Evolutionary conservation across 2,888 invertebrate species (phyloP), one percentile per base, ranked within the genome.

Genomic region (Entomobrya multifasciata): DNA sequence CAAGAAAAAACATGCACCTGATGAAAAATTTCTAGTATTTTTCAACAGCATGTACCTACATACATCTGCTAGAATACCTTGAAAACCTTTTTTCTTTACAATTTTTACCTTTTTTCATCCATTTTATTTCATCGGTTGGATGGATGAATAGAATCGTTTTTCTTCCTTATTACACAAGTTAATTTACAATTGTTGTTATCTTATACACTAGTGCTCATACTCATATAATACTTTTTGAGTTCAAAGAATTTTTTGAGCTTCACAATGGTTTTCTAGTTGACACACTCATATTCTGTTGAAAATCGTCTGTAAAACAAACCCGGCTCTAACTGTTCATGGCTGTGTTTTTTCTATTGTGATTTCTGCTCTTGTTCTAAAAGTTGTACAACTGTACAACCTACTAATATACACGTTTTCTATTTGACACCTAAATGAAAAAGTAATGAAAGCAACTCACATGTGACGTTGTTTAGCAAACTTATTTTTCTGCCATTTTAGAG

Each of bases 291-390:
- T 8, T 8, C 36, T 4, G 4, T 8, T 52, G 52, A n/a, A 52
- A 52, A 52, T 52, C n/a, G 72, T 47, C n/a, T 47, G 41, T 22
- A 65, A 57, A 62, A 62, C 15, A 57, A 25, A 57, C 52, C 27
- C 60, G 25, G 55, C 49, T 30, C 52, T 78, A 85, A 85, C 84
- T 85, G 84, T 85, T 70, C 77, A 70, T 57, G 78, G 60, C 78
- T 57, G 78, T 70, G 67, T 65, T 70, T 47, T 44, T 17, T 72
- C 11, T 36, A 81, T 60, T 41, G 65, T 67, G 55, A 52, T 44
- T 25, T 20, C 8, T 60, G 60, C 10, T 49, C 67, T 80, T 80
- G 79, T 65, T 49, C 22, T 65, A n/a, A n/a, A n/a, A n/a, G n/a
- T n/a, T n/a, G n/a, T n/a, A n/a, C n/a, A n/a, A n/a, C n/a, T n/a